A percentile compares a stretch with the other conserved stretches of the same genome.
Evolutionary conservation across 2,113 vertebrate species (phyloP).

Genomic region (Odontesthes bonariensis): DNA sequence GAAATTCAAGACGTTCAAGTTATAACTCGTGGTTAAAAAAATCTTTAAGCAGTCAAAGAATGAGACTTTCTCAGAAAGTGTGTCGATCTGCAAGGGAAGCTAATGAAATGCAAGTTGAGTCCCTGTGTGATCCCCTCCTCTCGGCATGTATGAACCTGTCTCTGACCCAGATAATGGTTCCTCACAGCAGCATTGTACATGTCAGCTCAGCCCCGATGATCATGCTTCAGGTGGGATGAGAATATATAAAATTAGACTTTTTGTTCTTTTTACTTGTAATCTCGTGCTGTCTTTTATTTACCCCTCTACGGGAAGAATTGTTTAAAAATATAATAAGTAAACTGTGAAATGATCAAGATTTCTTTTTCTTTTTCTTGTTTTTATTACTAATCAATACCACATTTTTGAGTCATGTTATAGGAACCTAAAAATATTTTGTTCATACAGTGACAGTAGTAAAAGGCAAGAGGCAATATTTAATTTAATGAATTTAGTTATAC

Average conservation of each 20-base stretch:
- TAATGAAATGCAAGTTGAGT: constrained; percentile 42
- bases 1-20: no score
- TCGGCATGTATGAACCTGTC: constrained; percentile 57
- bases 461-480: no score
- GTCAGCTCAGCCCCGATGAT: constrained; percentile 51
- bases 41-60: not conserved
- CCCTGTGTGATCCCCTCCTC: constrained; percentile 8
- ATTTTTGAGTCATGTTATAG: not conserved
- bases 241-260: not conserved
- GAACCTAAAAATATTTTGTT: no score
- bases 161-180: constrained; percentile 70
- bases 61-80: not conserved
- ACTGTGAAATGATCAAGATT: no score
- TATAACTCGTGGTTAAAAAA: no score
- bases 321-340: not conserved
- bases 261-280: not conserved
- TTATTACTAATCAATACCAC: no score
- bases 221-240: constrained; percentile 25
- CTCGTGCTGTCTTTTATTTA: not conserved
- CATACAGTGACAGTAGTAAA: no score
- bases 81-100: constrained; percentile 7
- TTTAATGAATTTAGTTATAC: no score
- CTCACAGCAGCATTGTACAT: constrained; percentile 64
- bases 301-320: not conserved
- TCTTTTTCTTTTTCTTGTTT: not conserved